Conservation (phyloP, 2,113 vertebrate genomes). For the Perognathus longimembris region DNA sequence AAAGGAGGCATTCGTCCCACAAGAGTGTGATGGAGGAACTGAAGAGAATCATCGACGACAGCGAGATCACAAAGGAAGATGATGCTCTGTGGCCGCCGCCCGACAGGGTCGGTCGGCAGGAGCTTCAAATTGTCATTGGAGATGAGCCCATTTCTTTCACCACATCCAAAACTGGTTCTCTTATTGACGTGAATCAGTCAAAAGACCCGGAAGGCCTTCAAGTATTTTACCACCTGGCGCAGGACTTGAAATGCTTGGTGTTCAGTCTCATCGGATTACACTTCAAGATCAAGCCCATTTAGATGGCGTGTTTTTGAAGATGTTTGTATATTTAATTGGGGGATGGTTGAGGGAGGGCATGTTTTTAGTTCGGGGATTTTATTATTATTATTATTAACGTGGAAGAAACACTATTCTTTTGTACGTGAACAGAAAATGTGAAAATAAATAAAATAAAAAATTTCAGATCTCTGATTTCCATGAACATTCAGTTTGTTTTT, state of each 20-base stretch:
- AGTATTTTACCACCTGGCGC: constrained; percentile 99
- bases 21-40: constrained; percentile 99
- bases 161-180: constrained; percentile 98
- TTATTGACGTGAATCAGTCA: constrained; percentile 99
- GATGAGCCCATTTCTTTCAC: constrained; percentile 99
- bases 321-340: constrained; percentile 70
- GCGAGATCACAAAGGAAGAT: constrained; percentile 99
- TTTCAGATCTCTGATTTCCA: not conserved
- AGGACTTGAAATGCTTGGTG: constrained; percentile 98
- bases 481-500: not conserved
- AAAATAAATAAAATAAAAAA: not conserved
- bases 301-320: constrained; percentile 77
- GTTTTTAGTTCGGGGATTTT: constrained; percentile 65
- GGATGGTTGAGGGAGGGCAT: constrained; percentile 4
- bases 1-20: constrained; percentile 98
- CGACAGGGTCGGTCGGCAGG: constrained; percentile 97
- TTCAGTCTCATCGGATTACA: constrained; percentile 99
- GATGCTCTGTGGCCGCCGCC: constrained; percentile 98
- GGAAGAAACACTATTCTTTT: constrained; percentile 54
- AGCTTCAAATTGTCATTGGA: constrained; percentile 98
- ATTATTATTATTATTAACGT: constrained; percentile 80
- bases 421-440: constrained; percentile 68
- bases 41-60: constrained; percentile 98
- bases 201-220: constrained; percentile 98
- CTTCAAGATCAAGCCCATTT: constrained; percentile 99